Base-by-base conservation (phyloP, 1,140 invertebrate species). In the Platyscapa corneri region DNA sequence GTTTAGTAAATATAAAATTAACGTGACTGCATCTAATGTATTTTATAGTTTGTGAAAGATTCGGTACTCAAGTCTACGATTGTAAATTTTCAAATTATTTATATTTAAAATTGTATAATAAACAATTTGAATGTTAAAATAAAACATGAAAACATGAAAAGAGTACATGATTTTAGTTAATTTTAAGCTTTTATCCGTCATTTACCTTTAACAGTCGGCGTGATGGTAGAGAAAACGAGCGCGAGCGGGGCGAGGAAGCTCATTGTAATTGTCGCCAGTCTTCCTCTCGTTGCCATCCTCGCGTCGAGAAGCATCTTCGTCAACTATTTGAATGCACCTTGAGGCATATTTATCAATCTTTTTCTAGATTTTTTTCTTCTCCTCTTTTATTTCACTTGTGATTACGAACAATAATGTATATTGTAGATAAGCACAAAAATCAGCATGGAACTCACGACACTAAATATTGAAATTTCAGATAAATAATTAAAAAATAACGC, bases 181-280 rank as follows among this genome's bases (percentile, higher is more conserved):
- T 37, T 14, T 34, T 34, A 30, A 72, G 42, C 42, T 42, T 18
- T 74, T 42, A n/a, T 74, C 6, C 64, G 30, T 34, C 3, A 3
- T 49, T 72, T 75, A 85, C 78, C 84, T 85, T 75, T 81, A n/a
- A 49, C 67, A 37, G 42, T 75, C 8, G 77, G 77, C 18, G 78
- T 37, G 37, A 30, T 65, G 78, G 30, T 81, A 65, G 67, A 75
- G 49, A 80, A 32, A 53, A 75, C 37, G 70, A 85, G 37, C n/a
- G 37, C 37, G 16, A 85, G 53, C n/a, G 30, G 42, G n/a, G 42
- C 27, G 39, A 75, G 34, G 34, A 81, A 27, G 16, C 37, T 78
- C 49, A 84, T 84, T 75, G 6, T 60, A n/a, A 72, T 23, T 10
- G 30, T 27, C 46, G 30, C 46, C 27, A 49, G 64, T 0, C 20